Conservation (phyloP, 2,888 invertebrate genomes). For the Limnephilus lunatus region DNA sequence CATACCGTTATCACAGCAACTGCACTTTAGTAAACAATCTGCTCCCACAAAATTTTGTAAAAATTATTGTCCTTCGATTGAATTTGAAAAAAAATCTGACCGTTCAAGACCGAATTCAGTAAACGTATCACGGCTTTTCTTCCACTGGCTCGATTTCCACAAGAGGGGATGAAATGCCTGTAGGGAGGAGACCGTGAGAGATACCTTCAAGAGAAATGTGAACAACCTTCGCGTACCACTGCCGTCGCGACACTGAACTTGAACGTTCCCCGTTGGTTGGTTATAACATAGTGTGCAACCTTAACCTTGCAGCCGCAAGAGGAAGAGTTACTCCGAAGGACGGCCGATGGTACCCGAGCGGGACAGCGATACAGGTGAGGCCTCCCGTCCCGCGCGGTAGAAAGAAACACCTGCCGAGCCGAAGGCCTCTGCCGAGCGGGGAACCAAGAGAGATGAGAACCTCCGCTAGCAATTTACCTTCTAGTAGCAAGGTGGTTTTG, state of each 20-base stretch:
- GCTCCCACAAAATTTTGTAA: conserved; percentile 46
- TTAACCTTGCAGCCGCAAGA: conserved; percentile 63
- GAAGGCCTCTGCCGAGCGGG: conserved; percentile 46
- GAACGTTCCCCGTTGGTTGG: conserved; percentile 63
- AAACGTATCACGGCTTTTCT: conserved; percentile 18
- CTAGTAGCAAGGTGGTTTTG: background rate
- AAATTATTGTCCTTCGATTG: conserved; percentile 26
- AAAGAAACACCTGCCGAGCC: conserved; percentile 43
- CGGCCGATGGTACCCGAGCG: conserved; percentile 51
- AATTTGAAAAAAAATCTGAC: background rate
- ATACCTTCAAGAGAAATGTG: conserved; percentile 10
- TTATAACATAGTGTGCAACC: conserved; percentile 65
- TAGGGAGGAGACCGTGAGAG: conserved; percentile 24
- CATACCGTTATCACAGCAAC: conserved; percentile 52
- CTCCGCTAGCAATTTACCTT: conserved; percentile 7
- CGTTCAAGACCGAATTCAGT: conserved; percentile 18
- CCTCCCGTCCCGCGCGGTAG: background rate
- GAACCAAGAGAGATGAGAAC: conserved; percentile 4
- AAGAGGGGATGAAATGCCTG: conserved; percentile 35
- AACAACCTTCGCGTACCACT: conserved; percentile 59
- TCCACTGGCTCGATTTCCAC: conserved; percentile 42
- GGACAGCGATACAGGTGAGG: conserved; percentile 16
- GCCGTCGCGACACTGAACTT: conserved; percentile 66
- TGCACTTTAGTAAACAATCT: conserved; percentile 49
- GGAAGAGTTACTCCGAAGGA: conserved; percentile 57